Percentiles rank a stretch among this genome's conserved stretches.
phyloP scores from a whole-genome alignment of 92 coral and sea anemone species.

The Muricea muricata region DNA sequence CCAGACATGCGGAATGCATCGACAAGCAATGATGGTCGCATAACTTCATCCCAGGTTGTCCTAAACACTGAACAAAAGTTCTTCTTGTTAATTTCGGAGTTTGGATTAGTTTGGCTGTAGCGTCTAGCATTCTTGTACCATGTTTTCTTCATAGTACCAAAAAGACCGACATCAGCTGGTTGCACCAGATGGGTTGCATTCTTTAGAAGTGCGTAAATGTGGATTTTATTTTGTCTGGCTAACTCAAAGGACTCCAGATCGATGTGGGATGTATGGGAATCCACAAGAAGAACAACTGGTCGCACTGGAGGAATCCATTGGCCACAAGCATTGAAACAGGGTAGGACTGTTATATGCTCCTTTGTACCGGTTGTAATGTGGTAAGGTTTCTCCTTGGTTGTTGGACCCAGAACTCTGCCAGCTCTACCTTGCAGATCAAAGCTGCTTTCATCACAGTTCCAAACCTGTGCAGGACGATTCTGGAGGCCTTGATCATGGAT shows the following conservation, averaged over 20 bases:
- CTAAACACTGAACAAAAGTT: constrained; percentile 67
- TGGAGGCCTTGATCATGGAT: constrained; percentile 13
- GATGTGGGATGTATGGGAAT: constrained; percentile 50
- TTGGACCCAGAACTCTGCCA: constrained; percentile 51
- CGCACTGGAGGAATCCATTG: constrained; percentile 69
- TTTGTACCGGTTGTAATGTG: neutral
- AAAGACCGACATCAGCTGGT: constrained; percentile 18
- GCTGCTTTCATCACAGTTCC: constrained; percentile 64
- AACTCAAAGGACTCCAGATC: constrained; percentile 49
- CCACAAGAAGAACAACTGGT: constrained; percentile 57
- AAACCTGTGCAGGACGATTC: constrained; percentile 50
- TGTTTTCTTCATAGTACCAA: constrained; percentile 56
- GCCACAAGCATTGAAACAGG: constrained; percentile 62
- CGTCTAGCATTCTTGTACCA: constrained; percentile 59
- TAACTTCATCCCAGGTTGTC: constrained; percentile 60
- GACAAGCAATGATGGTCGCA: constrained; percentile 46
- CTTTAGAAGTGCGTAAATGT: too few relatives aligned
- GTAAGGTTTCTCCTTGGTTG: constrained; percentile 40
- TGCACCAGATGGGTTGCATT: constrained; percentile 1
- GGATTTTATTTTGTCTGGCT: constrained; percentile 52
- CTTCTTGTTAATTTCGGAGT: constrained; percentile 48
- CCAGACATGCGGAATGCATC: constrained; percentile 41
- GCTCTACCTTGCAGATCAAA: constrained; percentile 60
- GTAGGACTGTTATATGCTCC: constrained; percentile 64
- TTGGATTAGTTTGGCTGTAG: constrained; percentile 46